phyloP scores from a whole-genome alignment of 2,113 vertebrate genomes.

The Ciconia boyciana region DNA sequence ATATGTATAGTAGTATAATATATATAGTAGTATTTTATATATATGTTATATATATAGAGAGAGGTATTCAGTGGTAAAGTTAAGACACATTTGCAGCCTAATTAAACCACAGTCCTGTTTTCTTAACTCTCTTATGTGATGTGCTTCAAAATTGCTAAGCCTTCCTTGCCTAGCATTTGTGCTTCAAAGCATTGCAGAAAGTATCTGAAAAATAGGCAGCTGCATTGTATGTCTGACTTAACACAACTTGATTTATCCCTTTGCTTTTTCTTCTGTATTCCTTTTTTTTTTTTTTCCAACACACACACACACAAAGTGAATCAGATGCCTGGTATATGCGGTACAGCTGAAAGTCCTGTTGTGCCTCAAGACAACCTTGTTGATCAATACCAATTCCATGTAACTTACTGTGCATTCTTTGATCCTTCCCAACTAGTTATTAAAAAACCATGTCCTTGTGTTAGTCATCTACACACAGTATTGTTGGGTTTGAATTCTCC shows the following conservation, averaged over 20 bases:
- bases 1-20: neutral
- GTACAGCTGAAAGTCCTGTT: conserved; percentile 15
- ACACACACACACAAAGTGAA: neutral
- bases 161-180: neutral
- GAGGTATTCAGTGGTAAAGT: neutral
- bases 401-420: conserved; percentile 44
- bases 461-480: neutral
- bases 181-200: neutral
- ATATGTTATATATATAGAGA: neutral
- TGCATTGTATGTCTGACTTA: neutral
- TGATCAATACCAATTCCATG: conserved; percentile 57
- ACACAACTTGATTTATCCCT: neutral
- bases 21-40: neutral
- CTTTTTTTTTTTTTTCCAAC: neutral
- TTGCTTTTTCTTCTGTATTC: neutral
- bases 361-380: conserved; percentile 40
- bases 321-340: neutral
- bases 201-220: neutral
- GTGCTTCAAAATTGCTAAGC: neutral
- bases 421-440: conserved; percentile 33
- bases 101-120: neutral
- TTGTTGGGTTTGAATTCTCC: neutral
- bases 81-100: neutral
- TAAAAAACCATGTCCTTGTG: conserved; percentile 25
- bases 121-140: neutral